phyloP scores from a whole-genome alignment of 2,888 invertebrate genomes.

The Ennomos quercinarius region DNA sequence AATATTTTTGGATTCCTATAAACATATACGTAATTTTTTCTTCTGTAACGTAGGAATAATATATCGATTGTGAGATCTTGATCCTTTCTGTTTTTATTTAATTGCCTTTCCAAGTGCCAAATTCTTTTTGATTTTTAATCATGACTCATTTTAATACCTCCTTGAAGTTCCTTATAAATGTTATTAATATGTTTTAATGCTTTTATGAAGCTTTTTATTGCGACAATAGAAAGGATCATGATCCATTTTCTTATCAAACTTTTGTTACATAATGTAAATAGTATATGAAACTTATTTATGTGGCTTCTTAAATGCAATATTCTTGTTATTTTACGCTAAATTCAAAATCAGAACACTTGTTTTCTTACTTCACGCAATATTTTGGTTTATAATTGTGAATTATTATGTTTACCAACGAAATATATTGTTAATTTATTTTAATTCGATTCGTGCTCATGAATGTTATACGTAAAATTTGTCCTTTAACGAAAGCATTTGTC shows the following conservation, averaged over 20 bases:
- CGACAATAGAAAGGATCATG: conserved; percentile 69
- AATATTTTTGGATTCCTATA: conserved; percentile 86
- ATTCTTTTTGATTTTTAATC: conserved; percentile 63
- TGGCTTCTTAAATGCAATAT: conserved; percentile 51
- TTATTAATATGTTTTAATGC: conserved; percentile 52
- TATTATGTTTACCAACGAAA: conserved; percentile 56
- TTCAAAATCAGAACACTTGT: conserved; percentile 68
- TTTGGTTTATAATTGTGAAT: conserved; percentile 59
- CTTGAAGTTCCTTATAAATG: conserved; percentile 62
- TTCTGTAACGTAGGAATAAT: conserved; percentile 61
- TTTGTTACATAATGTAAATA: conserved; percentile 79
- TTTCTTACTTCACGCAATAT: conserved; percentile 61
- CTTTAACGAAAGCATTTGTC: conserved; percentile 76
- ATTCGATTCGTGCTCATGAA: conserved; percentile 76
- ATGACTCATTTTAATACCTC: conserved; percentile 64
- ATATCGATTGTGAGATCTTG: conserved; percentile 39
- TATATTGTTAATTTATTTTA: conserved; percentile 71
- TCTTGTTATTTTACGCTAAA: conserved; percentile 44
- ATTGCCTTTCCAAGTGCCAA: conserved; percentile 77
- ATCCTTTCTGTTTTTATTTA: conserved; percentile 69
- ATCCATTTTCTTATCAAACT: conserved; percentile 59
- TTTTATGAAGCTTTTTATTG: conserved; percentile 46
- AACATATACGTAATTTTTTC: conserved; percentile 80
- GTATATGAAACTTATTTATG: conserved; percentile 62
- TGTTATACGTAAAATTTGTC: conserved; percentile 78